Conservation (phyloP, 1,140 invertebrate genomes). For the Linepithema humile region DNA sequence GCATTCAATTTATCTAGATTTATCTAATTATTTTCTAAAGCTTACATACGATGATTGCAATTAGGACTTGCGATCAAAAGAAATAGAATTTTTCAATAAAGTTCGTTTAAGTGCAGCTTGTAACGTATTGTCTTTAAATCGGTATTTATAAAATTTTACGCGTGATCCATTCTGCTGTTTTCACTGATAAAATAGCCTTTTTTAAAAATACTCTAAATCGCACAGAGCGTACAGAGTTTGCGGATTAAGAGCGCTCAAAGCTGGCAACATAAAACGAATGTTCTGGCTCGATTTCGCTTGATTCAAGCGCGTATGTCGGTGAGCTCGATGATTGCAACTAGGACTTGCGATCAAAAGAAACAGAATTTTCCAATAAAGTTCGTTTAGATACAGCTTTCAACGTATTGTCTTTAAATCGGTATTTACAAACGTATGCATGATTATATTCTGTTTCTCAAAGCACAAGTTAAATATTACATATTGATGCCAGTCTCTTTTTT, state of each 20-base stretch:
- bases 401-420: constrained; percentile 30
- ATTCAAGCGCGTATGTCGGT: not conserved
- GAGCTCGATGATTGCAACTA: constrained; percentile 11
- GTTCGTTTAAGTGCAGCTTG: constrained; percentile 3
- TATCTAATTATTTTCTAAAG: not conserved
- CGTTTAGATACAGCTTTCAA: not conserved
- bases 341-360: constrained; percentile 43
- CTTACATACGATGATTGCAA: constrained; percentile 13
- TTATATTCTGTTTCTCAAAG: not conserved
- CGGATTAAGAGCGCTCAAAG: constrained; percentile 49
- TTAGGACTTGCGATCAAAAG: constrained; percentile 34
- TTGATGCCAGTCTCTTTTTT: not conserved
- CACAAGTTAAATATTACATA: not conserved
- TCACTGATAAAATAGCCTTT: not conserved
- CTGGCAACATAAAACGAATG: constrained; percentile 21
- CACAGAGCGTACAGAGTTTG: not conserved
- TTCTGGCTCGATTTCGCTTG: not conserved
- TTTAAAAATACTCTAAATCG: constrained; percentile 23
- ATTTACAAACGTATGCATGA: not conserved
- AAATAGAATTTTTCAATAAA: constrained; percentile 33
- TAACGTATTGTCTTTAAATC: constrained; percentile 17
- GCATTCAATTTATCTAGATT: not conserved
- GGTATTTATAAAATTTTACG: not conserved
- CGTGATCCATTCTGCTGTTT: not conserved
- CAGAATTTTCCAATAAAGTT: constrained; percentile 27